Evolutionary conservation across 2,797 vertebrate genomes (phyloP), one percentile per base, ranked within the genome.

Genomic region (Esox lucius): DNA sequence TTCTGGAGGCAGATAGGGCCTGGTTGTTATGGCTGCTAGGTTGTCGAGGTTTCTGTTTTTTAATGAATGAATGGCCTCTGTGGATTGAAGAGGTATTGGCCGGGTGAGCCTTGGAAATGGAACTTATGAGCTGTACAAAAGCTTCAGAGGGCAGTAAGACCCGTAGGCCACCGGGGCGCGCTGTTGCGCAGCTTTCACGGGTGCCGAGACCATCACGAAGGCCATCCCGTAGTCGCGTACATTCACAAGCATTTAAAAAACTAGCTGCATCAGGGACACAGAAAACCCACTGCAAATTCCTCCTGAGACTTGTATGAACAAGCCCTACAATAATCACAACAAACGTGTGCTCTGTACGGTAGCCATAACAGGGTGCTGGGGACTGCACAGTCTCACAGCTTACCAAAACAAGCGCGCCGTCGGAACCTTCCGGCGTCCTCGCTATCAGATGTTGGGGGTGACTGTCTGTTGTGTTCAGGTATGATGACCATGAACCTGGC

Each of bases 1-100:
- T 82, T 42, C 39, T 89, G 83, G 71, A 73, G 56, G 59, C 75
- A 86, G 84, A 89, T 91, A 90, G 87, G 84, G 85, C 76, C 59
- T 77, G 74, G 86, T 87, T 24, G 81, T 69, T 84, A 88, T 86
- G 82, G 82, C 78, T 80, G 82, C 82, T 26, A 65, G 80, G 76
- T 71, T 22, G 46, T 77, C 70, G 76, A 82, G 80, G 86, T 81
- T 84, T 59, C 81, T 70, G 49, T 82, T 76, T 42, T 42, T 9
- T 66, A 74, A 80, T 79, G 86, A 84, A 87, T 85, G 83, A 7
- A 59, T 59, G 53, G 53, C n/a, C 53, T 59, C 53, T 59, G n/a
- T 59, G 53, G 19, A 59, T n/a, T 9, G 53, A 24, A 1, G n/a
- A 8, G 53, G 59, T 53, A 53, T n/a, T 24, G 53, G 53, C n/a